These are phyloP conservation scores for Drosophila mojavensis DNA, from an alignment of 1,140 invertebrate species.

Conservation along the genomic window DNA sequence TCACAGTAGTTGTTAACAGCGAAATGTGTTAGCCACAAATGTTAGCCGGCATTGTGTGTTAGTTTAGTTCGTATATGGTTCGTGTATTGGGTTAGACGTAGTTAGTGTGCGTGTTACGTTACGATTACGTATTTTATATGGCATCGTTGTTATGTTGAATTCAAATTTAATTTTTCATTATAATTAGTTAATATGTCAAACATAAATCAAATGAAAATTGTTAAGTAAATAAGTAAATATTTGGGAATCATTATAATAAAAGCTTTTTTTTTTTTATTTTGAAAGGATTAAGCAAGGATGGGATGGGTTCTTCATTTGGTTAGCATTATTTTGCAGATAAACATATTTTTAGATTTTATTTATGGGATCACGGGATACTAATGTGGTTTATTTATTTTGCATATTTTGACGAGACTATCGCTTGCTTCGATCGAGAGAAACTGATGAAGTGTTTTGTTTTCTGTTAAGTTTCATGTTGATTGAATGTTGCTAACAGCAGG, in stretches of 20 bases:
- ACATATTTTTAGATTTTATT: slow-evolving; percentile 40
- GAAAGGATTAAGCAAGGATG: slow-evolving; percentile 40
- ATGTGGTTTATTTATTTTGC: neutral
- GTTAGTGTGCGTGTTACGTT: slow-evolving; percentile 44
- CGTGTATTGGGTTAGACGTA: slow-evolving; percentile 53
- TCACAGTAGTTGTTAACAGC: slow-evolving; percentile 39
- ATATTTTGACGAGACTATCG: slow-evolving; percentile 77
- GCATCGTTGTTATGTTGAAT: slow-evolving; percentile 66
- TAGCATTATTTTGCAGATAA: slow-evolving; percentile 17
- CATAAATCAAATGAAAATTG: slow-evolving; percentile 44
- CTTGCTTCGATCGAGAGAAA: slow-evolving; percentile 27
- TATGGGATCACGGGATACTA: neutral
- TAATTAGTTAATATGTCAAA: slow-evolving; percentile 55
- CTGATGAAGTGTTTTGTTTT: slow-evolving; percentile 33
- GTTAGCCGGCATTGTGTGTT: slow-evolving; percentile 50
- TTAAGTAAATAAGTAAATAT: slow-evolving; percentile 10
- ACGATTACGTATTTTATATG: slow-evolving; percentile 73
- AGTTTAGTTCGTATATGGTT: slow-evolving; percentile 48
- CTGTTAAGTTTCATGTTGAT: slow-evolving; percentile 15
- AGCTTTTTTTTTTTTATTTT: slow-evolving; percentile 16
- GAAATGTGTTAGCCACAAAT: slow-evolving; percentile 57
- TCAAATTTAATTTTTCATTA: slow-evolving; percentile 30
- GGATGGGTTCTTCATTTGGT: slow-evolving; percentile 5
- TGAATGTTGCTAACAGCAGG: neutral
- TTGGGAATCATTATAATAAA: slow-evolving; percentile 21